Conservation (phyloP, 2,888 invertebrate genomes). For the Rotaria macrura region DNA sequence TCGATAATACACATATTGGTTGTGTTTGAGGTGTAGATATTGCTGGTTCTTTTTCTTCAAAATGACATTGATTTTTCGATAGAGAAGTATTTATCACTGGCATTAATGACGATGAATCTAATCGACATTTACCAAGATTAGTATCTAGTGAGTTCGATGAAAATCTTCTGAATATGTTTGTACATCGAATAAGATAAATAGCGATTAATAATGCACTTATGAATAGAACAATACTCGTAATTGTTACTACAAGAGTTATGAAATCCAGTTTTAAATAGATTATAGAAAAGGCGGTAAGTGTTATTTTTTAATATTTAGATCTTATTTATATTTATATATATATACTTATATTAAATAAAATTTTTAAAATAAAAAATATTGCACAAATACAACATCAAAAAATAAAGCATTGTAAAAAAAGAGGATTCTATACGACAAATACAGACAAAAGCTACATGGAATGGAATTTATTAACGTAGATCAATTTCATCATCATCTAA, state of each 20-base stretch:
- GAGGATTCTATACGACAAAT: not conserved
- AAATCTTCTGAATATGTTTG: not conserved
- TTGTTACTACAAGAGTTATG: not conserved
- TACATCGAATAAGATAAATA: not conserved
- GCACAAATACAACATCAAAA: conserved; percentile 6
- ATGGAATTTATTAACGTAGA: not conserved
- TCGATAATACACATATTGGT: not conserved
- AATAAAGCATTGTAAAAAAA: not conserved
- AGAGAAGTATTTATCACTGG: not conserved
- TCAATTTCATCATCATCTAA: conserved; percentile 12
- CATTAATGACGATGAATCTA: not conserved
- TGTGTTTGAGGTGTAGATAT: not conserved
- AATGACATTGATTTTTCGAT: not conserved
- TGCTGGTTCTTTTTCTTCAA: not conserved
- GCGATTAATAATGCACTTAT: not conserved
- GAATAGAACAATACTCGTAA: not conserved
- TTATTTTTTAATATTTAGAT: too few relatives aligned
- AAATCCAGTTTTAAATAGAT: not conserved
- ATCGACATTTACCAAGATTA: not conserved
- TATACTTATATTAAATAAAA: not conserved
- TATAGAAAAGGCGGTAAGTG: not conserved
- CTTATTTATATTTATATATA: not conserved
- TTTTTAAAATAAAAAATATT: too few relatives aligned
- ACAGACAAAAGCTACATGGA: not conserved
- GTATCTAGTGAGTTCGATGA: not conserved